phyloP scores from a whole-genome alignment of 2,888 invertebrate genomes.

The Rhingia rostrata region DNA sequence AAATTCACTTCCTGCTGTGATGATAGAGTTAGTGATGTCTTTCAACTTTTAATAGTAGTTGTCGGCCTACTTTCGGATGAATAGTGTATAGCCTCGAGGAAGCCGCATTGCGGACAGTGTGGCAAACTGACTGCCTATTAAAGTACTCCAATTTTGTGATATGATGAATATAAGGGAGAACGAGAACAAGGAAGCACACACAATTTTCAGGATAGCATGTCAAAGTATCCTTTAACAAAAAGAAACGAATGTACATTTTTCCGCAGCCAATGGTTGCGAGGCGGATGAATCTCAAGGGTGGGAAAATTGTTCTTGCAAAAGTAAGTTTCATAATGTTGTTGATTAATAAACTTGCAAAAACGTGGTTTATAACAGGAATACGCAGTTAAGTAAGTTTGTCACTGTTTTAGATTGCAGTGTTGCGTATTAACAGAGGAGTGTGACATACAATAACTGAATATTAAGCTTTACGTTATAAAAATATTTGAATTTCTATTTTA shows the following conservation, averaged over 20 bases:
- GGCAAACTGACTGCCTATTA: slow-evolving; percentile 51
- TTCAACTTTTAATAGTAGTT: slow-evolving; percentile 31
- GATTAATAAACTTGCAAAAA: no score
- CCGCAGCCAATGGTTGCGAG: no score
- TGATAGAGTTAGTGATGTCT: slow-evolving; percentile 26
- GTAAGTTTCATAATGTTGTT: no score
- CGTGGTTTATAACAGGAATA: no score
- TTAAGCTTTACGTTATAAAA: no score
- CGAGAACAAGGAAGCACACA: slow-evolving; percentile 41
- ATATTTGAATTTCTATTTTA: no score
- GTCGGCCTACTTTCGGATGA: slow-evolving; percentile 58
- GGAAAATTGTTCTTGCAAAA: no score
- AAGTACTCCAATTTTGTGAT: slow-evolving; percentile 57
- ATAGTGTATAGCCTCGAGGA: slow-evolving; percentile 43
- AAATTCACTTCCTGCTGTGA: slow-evolving; percentile 46
- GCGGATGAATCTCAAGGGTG: neutral
- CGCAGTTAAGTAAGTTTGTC: no score
- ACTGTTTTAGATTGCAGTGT: no score
- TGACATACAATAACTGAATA: no score
- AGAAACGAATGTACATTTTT: neutral
- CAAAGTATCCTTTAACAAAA: slow-evolving; percentile 29
- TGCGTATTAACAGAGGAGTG: no score
- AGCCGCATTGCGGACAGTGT: slow-evolving; percentile 70
- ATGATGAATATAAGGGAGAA: slow-evolving; percentile 51
- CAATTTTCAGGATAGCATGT: slow-evolving; percentile 56